phyloP scores from a whole-genome alignment of 2,797 vertebrate species.

The Pithecia hirsuta region DNA sequence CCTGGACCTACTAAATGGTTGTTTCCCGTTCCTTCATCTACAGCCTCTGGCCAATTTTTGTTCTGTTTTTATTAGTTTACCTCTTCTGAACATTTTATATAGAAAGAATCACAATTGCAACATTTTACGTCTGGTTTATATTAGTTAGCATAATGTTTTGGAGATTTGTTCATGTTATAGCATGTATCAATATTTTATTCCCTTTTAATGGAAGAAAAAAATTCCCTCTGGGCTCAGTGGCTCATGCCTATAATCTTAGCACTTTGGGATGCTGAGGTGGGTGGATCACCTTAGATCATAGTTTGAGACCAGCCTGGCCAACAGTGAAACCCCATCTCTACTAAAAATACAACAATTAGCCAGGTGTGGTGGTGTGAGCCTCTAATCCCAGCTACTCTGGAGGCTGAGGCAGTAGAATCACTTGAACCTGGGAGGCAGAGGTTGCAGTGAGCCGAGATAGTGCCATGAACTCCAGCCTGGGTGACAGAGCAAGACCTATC shows the following conservation, averaged over 20 bases:
- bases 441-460: neutral
- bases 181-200: neutral
- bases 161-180: neutral
- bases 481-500: neutral
- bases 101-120: neutral
- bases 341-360: neutral
- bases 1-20: neutral
- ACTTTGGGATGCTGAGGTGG: neutral
- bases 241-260: neutral
- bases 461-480: neutral
- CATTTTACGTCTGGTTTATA: neutral
- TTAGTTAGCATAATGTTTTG: neutral
- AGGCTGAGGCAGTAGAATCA: neutral
- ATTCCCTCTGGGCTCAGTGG: neutral
- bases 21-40: neutral
- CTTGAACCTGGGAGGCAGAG: neutral
- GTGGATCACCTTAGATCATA: neutral
- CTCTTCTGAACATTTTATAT: neutral
- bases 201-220: neutral
- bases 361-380: rapidly evolving
- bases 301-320: neutral
- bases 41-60: neutral
- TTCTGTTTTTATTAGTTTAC: neutral
- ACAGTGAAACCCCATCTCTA: neutral
- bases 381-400: neutral